Base-by-base conservation (phyloP, 1,140 invertebrate genomes). In the Drosophila miranda region DNA sequence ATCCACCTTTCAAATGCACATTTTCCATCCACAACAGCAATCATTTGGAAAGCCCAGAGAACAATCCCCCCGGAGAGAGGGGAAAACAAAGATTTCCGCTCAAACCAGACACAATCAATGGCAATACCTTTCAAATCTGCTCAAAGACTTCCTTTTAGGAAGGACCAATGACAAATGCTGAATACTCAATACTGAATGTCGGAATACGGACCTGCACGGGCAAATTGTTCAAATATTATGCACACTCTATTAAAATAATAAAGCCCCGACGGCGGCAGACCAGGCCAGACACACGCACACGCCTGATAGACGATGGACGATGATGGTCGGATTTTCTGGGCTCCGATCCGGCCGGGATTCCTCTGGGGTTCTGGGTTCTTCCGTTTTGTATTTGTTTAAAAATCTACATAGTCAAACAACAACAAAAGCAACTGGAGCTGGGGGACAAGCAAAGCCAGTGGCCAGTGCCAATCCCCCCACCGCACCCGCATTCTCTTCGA, bases 321-420 rank as follows among this genome's bases (percentile, higher is more conserved):
- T 57, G 52, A 38, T 53, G 50, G 9, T 38, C 34, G 4, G 34
- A 11, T n/a, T n/a, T n/a, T n/a, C n/a, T n/a, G n/a, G 11, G 53
- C 19, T 53, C 11, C 6, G 38, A 42, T 19, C 51, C 51, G 30
- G 11, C 51, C 34, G 34, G 34, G 34, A 14, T 48, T 48, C 19
- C 6, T 14, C 42, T 38, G 34, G 34, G 23, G 23, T 38, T 11
- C 34, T 38, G 51, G 0, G 16, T 16, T 16, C 16, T 41, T 56
- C 41, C 71, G 71, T 52, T 53, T 64, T 58, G 60, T 87, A 78
- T 87, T 87, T 87, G 76, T 66, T 75, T 86, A 75, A 78, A 69
- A 75, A 87, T 87, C 76, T 73, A 57, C 81, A 75, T 69, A 80
- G 81, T 51, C 61, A 82, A 78, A 69, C 64, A 74, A 64, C 59